Conservation (phyloP, 2,113 vertebrate genomes). For the Sterna hirundo region DNA sequence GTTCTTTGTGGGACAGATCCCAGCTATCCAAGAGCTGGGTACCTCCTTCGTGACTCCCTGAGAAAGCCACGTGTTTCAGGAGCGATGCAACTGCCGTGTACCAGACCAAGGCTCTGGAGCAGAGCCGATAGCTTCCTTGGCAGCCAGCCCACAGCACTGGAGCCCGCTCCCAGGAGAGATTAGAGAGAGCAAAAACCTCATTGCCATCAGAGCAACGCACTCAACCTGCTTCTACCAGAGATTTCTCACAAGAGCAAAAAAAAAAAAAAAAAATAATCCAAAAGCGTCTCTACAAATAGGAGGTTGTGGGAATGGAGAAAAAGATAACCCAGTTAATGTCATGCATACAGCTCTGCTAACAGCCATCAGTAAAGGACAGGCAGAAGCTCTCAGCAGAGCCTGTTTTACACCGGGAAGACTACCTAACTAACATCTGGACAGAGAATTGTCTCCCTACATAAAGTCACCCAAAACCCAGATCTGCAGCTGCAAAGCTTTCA, state of each 20-base stretch:
- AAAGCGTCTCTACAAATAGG: neutral
- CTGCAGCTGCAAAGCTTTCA: neutral
- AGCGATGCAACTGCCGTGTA: neutral
- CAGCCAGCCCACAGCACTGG: neutral
- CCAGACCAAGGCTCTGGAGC: conserved; percentile 19
- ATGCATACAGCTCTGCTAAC: neutral
- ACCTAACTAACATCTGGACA: neutral
- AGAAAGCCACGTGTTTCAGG: neutral
- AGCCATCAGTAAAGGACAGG: neutral
- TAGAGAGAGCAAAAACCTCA: conserved; percentile 11
- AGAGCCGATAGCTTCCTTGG: conserved; percentile 48
- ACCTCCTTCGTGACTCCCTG: neutral
- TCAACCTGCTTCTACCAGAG: conserved; percentile 42
- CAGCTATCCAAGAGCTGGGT: neutral
- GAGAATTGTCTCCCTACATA: neutral
- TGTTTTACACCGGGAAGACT: neutral
- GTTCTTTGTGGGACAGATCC: neutral
- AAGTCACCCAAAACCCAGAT: neutral
- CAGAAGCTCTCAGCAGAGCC: neutral
- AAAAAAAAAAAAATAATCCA: neutral
- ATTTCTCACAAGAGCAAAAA: neutral
- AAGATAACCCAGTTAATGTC: neutral
- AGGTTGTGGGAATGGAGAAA: neutral
- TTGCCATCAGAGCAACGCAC: neutral
- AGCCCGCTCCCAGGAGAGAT: conserved; percentile 30